These are phyloP conservation scores for Ascaphus truei DNA, from an alignment of 2,113 vertebrate species.

Conservation along the genomic window DNA sequence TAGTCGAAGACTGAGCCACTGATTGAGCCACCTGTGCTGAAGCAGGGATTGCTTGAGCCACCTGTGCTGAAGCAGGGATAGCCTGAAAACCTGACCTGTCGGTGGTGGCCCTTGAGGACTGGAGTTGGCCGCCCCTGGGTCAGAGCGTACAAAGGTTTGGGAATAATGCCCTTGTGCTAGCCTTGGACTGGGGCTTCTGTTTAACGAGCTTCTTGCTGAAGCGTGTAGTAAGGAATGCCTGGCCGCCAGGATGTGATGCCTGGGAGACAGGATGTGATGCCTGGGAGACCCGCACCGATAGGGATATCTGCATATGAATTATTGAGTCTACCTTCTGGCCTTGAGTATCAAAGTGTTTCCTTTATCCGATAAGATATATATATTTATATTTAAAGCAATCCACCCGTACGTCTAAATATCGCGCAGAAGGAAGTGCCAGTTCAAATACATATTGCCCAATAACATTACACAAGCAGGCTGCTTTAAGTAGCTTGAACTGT, in stretches of 20 bases:
- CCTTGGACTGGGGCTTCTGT: background rate
- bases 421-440: background rate
- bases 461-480: background rate
- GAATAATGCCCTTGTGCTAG: too few species aligned
- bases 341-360: background rate
- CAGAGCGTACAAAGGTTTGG: too few species aligned
- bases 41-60: too few species aligned
- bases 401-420: background rate
- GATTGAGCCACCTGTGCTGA: too few species aligned
- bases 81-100: too few species aligned
- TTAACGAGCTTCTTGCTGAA: conserved; percentile 12
- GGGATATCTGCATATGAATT: conserved; percentile 17
- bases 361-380: background rate
- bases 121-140: too few species aligned
- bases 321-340: conserved; percentile 12
- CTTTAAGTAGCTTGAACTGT: too few species aligned
- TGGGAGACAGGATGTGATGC: conserved; percentile 13
- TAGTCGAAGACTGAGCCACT: too few species aligned
- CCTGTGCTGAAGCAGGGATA: too few species aligned
- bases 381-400: too few species aligned
- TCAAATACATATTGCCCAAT: background rate
- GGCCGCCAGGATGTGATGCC: background rate
- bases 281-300: background rate
- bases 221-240: background rate
- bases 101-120: too few species aligned